Conservation (phyloP, 2,888 invertebrate genomes). For the Pristionchus japonicus region DNA sequence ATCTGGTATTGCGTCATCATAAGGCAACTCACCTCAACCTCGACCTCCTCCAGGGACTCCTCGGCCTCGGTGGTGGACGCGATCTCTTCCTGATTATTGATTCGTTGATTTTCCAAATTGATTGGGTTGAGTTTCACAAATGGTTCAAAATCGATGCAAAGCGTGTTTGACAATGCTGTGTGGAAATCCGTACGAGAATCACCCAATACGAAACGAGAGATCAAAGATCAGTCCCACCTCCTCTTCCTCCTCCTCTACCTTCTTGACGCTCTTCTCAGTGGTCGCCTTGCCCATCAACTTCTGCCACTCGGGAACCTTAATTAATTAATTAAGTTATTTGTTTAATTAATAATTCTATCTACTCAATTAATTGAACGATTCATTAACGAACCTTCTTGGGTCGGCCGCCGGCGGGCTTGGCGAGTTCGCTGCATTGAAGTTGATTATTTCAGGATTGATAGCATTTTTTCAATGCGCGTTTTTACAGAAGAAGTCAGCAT, state of each 20-base stretch:
- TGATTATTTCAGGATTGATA: no score
- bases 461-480: no score
- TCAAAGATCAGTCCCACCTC: not conserved
- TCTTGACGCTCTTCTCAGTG: constrained; percentile 7
- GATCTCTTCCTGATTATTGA: no score
- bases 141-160: not conserved
- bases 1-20: no score
- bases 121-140: not conserved
- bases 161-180: not conserved
- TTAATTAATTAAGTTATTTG: constrained; percentile 26
- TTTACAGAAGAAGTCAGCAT: no score
- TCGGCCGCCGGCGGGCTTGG: not conserved
- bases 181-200: no score
- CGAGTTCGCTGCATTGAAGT: constrained; percentile 5
- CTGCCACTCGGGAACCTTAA: constrained; percentile 73
- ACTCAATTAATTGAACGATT: no score
- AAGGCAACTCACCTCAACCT: not conserved
- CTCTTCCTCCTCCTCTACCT: constrained; percentile 17
- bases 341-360: not conserved
- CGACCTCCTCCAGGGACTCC: not conserved
- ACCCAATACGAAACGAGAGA: not conserved
- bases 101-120: no score
- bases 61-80: not conserved
- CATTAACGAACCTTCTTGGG: constrained; percentile 2
- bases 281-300: constrained; percentile 64